Base-by-base conservation (phyloP, 2,888 invertebrate species). In the Dryadula phaetusa region DNA sequence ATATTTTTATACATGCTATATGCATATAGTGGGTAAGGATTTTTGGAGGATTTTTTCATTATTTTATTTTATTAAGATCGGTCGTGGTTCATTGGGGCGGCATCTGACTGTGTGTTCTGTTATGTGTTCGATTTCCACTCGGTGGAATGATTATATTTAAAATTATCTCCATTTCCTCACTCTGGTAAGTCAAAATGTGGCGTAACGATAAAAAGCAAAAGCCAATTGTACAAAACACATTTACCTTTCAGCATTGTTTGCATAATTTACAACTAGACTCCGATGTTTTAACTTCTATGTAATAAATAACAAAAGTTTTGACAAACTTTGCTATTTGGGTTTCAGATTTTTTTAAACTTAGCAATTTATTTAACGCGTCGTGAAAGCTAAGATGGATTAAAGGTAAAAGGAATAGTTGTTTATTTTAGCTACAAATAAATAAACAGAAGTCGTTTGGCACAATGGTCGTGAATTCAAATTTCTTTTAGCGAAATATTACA, bases 301-400 rank as follows among this genome's bases (percentile, higher is more conserved):
- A 25, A 49, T 49, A 49, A 25, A 49, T 49, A 14, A n/a, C n/a
- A 49, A 49, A 25, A 49, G n/a, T 49, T 25, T 47, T 49, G 14
- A 6, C 12, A 37, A 47, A 25, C 49, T 49, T 49, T 49, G 22
- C 49, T 49, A 49, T 25, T 25, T 25, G n/a, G n/a, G n/a, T 25
- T 14, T n/a, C 14, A n/a, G 25, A 25, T 25, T 49, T 49, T 49
- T 22, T 25, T n/a, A 8, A n/a, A 49, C 25, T 25, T 49, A 25
- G n/a, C 7, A 25, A 25, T 49, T 49, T 22, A 49, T 25, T 25
- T n/a, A 49, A 7, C 25, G 25, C 12, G 25, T n/a, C 25, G 25
- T 25, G 6, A 49, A 49, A 49, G 22, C 25, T 49, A 49, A 25
- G 3, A 49, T 25, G 49, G 49, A 25, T 8, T n/a, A 25, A 14